A percentile compares a stretch with the other conserved stretches of the same genome.
These are phyloP conservation scores for Apodemia duryi DNA, from an alignment of 2,888 invertebrate species.

Conservation along the genomic window DNA sequence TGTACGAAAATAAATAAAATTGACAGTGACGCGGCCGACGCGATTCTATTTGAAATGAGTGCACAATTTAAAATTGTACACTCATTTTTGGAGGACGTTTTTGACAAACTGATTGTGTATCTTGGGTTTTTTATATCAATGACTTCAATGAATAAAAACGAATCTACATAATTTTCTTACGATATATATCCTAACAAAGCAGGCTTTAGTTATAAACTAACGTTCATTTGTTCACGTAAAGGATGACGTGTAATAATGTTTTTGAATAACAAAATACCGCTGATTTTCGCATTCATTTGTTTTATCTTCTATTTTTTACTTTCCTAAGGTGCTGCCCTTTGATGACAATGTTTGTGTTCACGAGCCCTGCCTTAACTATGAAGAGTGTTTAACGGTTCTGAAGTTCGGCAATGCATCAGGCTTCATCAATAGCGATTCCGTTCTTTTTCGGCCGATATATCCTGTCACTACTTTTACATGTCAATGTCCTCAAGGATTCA, in stretches of 20 bases:
- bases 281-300: neutral
- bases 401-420: conserved; percentile 96
- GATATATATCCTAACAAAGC: too few relatives aligned
- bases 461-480: conserved; percentile 97
- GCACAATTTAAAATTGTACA: too few relatives aligned
- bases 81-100: too few relatives aligned
- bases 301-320: neutral
- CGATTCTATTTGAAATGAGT: too few relatives aligned
- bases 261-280: too few relatives aligned
- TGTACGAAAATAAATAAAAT: too few relatives aligned
- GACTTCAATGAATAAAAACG: too few relatives aligned
- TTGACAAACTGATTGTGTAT: too few relatives aligned
- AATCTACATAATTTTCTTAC: too few relatives aligned
- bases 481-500: conserved; percentile 94
- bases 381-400: conserved; percentile 93
- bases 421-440: conserved; percentile 92
- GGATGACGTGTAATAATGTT: neutral
- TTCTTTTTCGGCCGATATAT: conserved; percentile 95
- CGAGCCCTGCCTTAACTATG: conserved; percentile 96
- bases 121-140: too few relatives aligned
- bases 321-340: conserved; percentile 89
- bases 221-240: neutral
- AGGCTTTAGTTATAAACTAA: too few relatives aligned
- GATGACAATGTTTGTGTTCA: conserved; percentile 97
- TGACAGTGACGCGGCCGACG: too few relatives aligned